These are phyloP conservation scores for Ornithoptera alexandrae DNA, from an alignment of 2,888 invertebrate genomes.

Conservation along the genomic window DNA sequence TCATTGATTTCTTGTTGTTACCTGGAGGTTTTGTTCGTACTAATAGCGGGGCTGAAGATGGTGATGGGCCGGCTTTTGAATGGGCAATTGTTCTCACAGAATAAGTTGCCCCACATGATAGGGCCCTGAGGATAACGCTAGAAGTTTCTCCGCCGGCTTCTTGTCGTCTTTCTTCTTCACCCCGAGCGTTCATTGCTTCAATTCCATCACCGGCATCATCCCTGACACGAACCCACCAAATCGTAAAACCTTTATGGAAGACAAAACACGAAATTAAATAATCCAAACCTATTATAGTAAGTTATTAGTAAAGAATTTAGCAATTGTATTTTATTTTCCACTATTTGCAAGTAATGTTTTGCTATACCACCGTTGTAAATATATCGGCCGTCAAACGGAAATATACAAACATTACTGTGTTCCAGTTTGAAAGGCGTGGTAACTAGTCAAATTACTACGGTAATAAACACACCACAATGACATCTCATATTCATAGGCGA, in stretches of 20 bases:
- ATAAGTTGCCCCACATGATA: constrained; percentile 69
- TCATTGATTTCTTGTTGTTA: constrained; percentile 33
- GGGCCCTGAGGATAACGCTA: constrained; percentile 57
- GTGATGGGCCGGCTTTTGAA: constrained; percentile 66
- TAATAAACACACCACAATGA: too few relatives aligned
- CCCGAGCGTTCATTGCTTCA: constrained; percentile 50
- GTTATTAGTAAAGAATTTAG: neutral
- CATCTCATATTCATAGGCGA: too few relatives aligned
- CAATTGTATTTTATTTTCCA: neutral
- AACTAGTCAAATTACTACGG: too few relatives aligned
- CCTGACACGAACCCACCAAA: constrained; percentile 68
- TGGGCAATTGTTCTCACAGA: constrained; percentile 69
- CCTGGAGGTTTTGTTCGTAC: constrained; percentile 74
- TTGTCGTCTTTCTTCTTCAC: constrained; percentile 62
- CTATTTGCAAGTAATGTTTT: neutral
- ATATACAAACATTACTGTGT: too few relatives aligned
- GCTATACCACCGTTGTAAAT: too few relatives aligned
- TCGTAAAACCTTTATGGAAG: constrained; percentile 56
- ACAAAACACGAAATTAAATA: neutral
- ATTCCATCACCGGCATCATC: constrained; percentile 61
- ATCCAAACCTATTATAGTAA: too few relatives aligned
- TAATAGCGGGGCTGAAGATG: constrained; percentile 58
- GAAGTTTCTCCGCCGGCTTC: constrained; percentile 68
- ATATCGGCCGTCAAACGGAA: neutral
- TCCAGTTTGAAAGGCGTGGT: too few relatives aligned